Evolutionary conservation across 1,140 invertebrate species (phyloP), one percentile per base, ranked within the genome.

Genomic region (Bathynomus jamesi): DNA sequence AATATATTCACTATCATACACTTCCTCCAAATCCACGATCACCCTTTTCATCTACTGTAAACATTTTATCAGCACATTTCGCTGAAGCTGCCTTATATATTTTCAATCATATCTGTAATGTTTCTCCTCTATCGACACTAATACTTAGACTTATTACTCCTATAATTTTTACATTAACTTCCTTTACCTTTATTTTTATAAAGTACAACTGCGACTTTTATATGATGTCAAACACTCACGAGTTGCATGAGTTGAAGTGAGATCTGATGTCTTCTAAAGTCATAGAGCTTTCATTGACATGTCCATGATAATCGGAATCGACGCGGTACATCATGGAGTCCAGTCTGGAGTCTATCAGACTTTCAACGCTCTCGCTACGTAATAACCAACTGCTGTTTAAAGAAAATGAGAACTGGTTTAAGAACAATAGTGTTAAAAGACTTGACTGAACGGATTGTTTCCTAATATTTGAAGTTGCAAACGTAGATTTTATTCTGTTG

Each of bases 231-330:
- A 27, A 28, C 30, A 85, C 85, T 86, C 79, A 87, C 82, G 88
- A 89, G 80, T 90, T 90, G 80, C 89, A 91, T 65, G 89, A 90
- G 78, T 87, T 87, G 73, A 89, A 83, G 77, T 90, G 88, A 53
- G 86, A 84, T 65, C 88, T 85, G 68, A 91, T 81, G 79, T 89
- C 89, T 81, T 91, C 89, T 73, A 91, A 88, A 31, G 89, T 90
- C 67, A 90, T 80, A 21, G 40, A 53, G 11, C 21, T 21, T 3
- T 53, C 11, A 67, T 69, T 73, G 31, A 68, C 67, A 30, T 70
- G 53, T 3, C 64, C 53, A 4, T 61, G 65, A n/a, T 72, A 66
- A 40, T 32, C 24, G n/a, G 53, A 61, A 24, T 74, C 40, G 13
- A 53, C 60, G 21, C 65, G 68, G 28, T 64, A 64, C 11, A 25